Evolutionary conservation across 2,113 vertebrate genomes (phyloP).

Genomic region (Onychostruthus taczanowskii): DNA sequence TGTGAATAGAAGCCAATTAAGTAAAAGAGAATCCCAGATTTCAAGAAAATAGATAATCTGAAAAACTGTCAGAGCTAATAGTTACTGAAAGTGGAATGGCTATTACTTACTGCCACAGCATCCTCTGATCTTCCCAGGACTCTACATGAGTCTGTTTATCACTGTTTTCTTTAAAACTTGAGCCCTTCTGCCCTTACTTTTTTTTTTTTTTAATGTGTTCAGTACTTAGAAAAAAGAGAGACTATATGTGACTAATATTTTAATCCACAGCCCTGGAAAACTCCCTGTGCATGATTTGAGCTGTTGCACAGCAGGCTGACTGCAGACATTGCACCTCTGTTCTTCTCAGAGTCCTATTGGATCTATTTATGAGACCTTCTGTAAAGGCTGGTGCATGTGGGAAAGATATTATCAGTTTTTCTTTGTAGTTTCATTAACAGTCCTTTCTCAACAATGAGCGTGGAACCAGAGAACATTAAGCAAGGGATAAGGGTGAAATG

Average conservation of each 20-base stretch:
- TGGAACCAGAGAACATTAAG: not conserved
- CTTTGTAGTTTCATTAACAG: not conserved
- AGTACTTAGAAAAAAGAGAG: not conserved
- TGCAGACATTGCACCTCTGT: not conserved
- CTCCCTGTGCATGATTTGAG: not conserved
- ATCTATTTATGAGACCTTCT: not conserved
- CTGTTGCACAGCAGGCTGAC: not conserved
- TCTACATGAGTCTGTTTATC: not conserved
- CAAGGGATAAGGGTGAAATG: not conserved
- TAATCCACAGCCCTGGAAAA: not conserved
- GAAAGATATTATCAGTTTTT: not conserved
- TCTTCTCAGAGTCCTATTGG: not conserved
- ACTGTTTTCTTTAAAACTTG: not conserved
- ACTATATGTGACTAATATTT: not conserved
- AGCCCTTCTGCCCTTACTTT: not conserved
- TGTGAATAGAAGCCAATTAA: not conserved
- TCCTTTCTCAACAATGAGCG: not conserved
- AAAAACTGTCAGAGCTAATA: slow-evolving; percentile 3
- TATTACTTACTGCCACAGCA: slow-evolving; percentile 7
- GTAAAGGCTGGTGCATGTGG: not conserved
- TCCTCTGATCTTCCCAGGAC: not conserved
- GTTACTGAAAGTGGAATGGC: not conserved
- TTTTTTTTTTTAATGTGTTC: not conserved
- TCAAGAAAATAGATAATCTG: not conserved
- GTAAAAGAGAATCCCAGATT: not conserved